These are phyloP conservation scores for Blomia tropicalis DNA, from an alignment of 2,888 invertebrate genomes.

Conservation along the genomic window DNA sequence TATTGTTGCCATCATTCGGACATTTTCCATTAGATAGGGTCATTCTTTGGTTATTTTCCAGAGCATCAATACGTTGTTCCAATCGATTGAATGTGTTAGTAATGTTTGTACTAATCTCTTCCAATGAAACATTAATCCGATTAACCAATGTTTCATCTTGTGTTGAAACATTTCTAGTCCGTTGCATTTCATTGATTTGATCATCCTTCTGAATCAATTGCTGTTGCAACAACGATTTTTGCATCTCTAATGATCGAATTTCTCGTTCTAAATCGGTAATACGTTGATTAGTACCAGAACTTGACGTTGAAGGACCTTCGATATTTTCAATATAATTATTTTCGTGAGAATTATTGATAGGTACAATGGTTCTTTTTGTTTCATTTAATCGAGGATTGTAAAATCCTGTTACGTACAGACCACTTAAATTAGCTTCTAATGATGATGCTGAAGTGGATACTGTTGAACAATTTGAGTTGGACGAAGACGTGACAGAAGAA, in stretches of 20 bases:
- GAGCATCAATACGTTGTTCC: slow-evolving; percentile 2
- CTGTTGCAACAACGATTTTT: slow-evolving; percentile 17
- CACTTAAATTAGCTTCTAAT: background rate
- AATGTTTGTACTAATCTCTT: background rate
- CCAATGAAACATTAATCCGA: background rate
- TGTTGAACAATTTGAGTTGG: background rate
- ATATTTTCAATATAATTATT: background rate
- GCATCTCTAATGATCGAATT: slow-evolving; percentile 5
- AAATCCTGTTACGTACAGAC: background rate
- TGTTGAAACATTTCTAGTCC: background rate
- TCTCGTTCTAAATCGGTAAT: slow-evolving; percentile 7
- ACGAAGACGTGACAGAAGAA: background rate
- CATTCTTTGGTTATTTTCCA: too few relatives aligned
- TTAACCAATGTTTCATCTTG: background rate
- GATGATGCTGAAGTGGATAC: background rate
- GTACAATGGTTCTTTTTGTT: too few relatives aligned
- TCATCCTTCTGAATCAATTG: slow-evolving; percentile 16
- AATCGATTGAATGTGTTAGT: background rate
- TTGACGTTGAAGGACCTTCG: background rate
- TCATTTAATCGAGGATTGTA: background rate
- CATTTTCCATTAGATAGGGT: background rate
- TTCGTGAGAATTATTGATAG: background rate
- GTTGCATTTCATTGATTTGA: slow-evolving; percentile 14
- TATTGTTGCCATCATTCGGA: too few relatives aligned
- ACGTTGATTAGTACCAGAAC: slow-evolving; percentile 3